Evolutionary conservation across 2,888 invertebrate species (phyloP).

Genomic region (Horisme vitalbata): DNA sequence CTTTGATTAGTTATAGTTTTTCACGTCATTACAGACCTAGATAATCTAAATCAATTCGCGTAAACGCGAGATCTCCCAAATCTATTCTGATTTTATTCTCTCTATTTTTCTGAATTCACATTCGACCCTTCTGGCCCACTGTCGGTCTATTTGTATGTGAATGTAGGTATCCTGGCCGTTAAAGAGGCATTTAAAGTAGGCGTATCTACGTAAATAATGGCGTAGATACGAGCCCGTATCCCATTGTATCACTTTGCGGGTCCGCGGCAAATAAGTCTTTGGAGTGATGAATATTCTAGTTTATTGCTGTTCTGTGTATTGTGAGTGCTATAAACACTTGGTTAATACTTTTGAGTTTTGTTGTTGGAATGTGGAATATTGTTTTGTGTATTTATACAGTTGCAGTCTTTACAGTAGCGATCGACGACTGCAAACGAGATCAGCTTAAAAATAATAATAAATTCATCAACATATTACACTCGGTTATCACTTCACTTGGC

Average conservation of each 20-base stretch:
- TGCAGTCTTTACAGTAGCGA: too few species aligned
- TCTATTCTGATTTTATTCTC: constrained; percentile 36
- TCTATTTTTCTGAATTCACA: constrained; percentile 30
- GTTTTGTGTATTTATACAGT: too few species aligned
- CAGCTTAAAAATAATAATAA: too few species aligned
- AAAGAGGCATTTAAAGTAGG: constrained; percentile 43
- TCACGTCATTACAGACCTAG: too few species aligned
- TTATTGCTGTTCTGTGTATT: constrained; percentile 11
- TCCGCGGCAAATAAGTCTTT: constrained; percentile 18
- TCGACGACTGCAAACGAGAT: too few species aligned
- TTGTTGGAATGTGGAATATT: neutral
- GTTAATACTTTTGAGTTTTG: constrained; percentile 1
- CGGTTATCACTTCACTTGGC: too few species aligned
- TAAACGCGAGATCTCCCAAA: constrained; percentile 30
- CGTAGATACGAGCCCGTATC: constrained; percentile 22
- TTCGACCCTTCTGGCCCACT: constrained; percentile 34
- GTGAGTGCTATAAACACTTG: neutral
- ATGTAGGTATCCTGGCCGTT: constrained; percentile 38
- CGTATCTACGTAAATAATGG: constrained; percentile 45
- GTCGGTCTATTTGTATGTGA: constrained; percentile 38
- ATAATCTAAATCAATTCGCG: constrained; percentile 28
- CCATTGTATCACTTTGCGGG: constrained; percentile 17
- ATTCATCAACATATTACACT: too few species aligned
- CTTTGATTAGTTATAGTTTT: too few species aligned
- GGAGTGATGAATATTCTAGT: constrained; percentile 17